phyloP scores from a whole-genome alignment of 1,140 invertebrate genomes.

The Nasonia longicornis region DNA sequence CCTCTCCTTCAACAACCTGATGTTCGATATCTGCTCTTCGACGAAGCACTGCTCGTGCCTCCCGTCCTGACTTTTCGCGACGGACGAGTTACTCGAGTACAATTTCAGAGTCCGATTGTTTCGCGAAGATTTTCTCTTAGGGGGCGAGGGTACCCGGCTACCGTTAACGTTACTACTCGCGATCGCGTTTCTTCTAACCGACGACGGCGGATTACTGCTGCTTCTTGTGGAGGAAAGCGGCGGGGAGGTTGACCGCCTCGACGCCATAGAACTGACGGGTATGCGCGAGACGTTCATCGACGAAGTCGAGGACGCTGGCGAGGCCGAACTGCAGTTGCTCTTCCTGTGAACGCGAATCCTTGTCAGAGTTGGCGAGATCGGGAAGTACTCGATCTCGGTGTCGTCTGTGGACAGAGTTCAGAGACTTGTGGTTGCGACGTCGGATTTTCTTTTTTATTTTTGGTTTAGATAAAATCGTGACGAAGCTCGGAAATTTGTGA shows the following conservation, averaged over 20 bases:
- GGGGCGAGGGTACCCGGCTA: slow-evolving; percentile 74
- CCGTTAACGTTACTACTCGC: slow-evolving; percentile 37
- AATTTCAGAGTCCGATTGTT: slow-evolving; percentile 78
- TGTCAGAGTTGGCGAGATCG: slow-evolving; percentile 82
- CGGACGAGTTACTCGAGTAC: slow-evolving; percentile 68
- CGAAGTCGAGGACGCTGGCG: slow-evolving; percentile 51
- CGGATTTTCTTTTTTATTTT: not conserved
- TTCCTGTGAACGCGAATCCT: slow-evolving; percentile 82
- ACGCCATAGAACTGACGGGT: slow-evolving; percentile 45
- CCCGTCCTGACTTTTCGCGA: slow-evolving; percentile 3
- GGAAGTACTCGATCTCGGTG: slow-evolving; percentile 83
- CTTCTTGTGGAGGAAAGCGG: slow-evolving; percentile 8
- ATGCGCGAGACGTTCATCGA: slow-evolving; percentile 53
- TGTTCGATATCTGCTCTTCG: slow-evolving; percentile 66
- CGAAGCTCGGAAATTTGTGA: slow-evolving; percentile 7
- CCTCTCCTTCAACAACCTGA: slow-evolving; percentile 72
- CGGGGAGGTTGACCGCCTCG: slow-evolving; percentile 37
- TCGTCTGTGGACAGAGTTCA: slow-evolving; percentile 74
- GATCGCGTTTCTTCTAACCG: not conserved
- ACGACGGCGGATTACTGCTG: slow-evolving; percentile 9
- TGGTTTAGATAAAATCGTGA: not conserved
- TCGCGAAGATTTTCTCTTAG: slow-evolving; percentile 79
- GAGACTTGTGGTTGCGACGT: not conserved
- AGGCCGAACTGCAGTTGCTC: slow-evolving; percentile 57
- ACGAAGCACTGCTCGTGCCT: slow-evolving; percentile 74